These are phyloP conservation scores for Acyrthosiphon pisum DNA, from an alignment of 1,140 invertebrate genomes.

Conservation along the genomic window DNA sequence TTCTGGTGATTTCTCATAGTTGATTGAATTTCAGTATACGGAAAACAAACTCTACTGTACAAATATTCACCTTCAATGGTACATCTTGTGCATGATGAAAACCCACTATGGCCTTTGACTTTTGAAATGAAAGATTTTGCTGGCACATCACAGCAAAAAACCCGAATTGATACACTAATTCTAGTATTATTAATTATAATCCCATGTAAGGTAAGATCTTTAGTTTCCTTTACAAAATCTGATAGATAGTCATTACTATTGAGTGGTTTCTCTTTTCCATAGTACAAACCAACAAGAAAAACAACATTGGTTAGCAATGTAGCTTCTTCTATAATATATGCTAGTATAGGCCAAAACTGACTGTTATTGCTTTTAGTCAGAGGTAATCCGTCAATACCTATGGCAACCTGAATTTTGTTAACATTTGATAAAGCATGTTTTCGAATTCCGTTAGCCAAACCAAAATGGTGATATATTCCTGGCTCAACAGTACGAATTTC, in stretches of 20 bases:
- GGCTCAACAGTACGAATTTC: too few species aligned
- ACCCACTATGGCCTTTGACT: constrained; percentile 56
- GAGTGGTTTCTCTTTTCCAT: constrained; percentile 57
- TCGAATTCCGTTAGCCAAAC: neutral
- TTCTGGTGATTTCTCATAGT: neutral
- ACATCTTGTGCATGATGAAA: constrained; percentile 55
- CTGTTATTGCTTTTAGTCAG: neutral
- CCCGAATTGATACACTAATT: constrained; percentile 8
- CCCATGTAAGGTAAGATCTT: constrained; percentile 30
- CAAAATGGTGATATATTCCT: too few species aligned
- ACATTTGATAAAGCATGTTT: neutral
- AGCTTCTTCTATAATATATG: neutral
- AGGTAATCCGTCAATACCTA: constrained; percentile 25
- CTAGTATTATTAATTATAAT: constrained; percentile 25
- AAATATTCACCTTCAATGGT: constrained; percentile 30
- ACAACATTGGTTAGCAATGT: neutral
- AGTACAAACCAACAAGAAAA: constrained; percentile 57
- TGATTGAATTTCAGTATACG: neutral
- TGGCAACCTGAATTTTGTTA: neutral
- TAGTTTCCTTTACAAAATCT: constrained; percentile 58
- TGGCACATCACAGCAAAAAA: constrained; percentile 57
- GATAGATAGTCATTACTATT: constrained; percentile 57
- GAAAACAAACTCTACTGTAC: constrained; percentile 10
- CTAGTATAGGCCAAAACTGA: constrained; percentile 8
- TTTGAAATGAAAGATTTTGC: constrained; percentile 52